Evolutionary conservation across 2,888 invertebrate genomes (phyloP).

Genomic region (Drosophila aldrichi): DNA sequence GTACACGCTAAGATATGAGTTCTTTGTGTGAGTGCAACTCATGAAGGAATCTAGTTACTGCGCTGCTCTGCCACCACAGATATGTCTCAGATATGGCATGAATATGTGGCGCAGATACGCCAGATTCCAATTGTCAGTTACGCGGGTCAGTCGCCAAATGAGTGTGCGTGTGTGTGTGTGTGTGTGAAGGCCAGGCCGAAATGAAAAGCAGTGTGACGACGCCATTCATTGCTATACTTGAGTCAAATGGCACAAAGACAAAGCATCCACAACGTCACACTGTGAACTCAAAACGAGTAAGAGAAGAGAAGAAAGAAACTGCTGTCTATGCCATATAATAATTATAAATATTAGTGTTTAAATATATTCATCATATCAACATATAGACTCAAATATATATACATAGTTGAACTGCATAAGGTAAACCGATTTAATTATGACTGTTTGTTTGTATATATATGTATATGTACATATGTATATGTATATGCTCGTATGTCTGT

Average conservation of each 20-base stretch:
- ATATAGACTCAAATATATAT: too few species aligned
- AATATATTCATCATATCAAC: too few species aligned
- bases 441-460: too few species aligned
- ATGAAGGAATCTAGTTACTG: conserved; percentile 36
- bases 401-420: too few species aligned
- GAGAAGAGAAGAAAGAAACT: conserved; percentile 1
- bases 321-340: too few species aligned
- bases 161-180: conserved; percentile 11
- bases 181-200: not conserved
- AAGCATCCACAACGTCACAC: conserved; percentile 32
- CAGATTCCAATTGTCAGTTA: conserved; percentile 55
- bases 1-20: conserved; percentile 53
- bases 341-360: too few species aligned
- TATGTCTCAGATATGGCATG: conserved; percentile 44
- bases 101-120: conserved; percentile 50
- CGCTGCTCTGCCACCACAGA: conserved; percentile 30
- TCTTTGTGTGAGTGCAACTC: conserved; percentile 18
- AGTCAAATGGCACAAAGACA: conserved; percentile 35
- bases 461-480: too few species aligned
- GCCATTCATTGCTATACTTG: conserved; percentile 47
- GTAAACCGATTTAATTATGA: too few species aligned
- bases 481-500: too few species aligned
- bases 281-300: conserved; percentile 14
- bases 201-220: not conserved
- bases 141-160: conserved; percentile 46